These are phyloP conservation scores for Eulithis testata DNA, from an alignment of 2,888 invertebrate species.

Conservation along the genomic window DNA sequence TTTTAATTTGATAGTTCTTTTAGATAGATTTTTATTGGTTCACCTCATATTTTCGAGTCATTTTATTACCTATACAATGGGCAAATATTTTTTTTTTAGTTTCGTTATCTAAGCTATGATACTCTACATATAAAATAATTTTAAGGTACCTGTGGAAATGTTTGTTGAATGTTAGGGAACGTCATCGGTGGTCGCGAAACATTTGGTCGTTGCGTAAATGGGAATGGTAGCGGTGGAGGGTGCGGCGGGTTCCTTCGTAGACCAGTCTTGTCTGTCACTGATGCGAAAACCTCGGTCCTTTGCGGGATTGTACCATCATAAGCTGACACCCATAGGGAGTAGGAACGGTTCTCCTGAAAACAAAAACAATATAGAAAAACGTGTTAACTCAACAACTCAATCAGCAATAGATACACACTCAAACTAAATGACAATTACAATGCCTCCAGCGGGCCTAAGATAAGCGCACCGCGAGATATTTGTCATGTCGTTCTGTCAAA, in stretches of 20 bases:
- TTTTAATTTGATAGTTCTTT: no score
- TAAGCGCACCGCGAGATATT: no score
- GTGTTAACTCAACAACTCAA: no score
- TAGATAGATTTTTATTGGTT: no score
- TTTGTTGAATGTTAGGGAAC: constrained; percentile 43
- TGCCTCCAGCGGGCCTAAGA: no score
- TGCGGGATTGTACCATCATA: constrained; percentile 74
- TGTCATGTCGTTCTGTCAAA: no score
- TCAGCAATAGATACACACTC: no score
- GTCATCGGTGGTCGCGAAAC: constrained; percentile 50
- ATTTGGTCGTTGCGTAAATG: constrained; percentile 53
- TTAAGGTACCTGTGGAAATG: constrained; percentile 33
- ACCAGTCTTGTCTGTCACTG: constrained; percentile 66
- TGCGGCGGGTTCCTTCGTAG: constrained; percentile 61
- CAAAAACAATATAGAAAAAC: constrained; percentile 8
- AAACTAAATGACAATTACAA: no score
- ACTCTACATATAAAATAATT: not conserved
- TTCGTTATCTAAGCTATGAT: not conserved
- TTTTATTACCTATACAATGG: no score
- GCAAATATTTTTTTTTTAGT: no score
- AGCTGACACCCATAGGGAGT: constrained; percentile 76
- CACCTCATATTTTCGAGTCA: no score
- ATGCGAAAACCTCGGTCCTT: constrained; percentile 71
- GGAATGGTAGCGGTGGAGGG: constrained; percentile 60
- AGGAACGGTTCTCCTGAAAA: constrained; percentile 72